Evolutionary conservation across 2,888 invertebrate genomes (phyloP).

Genomic region (Ennomos quercinarius): DNA sequence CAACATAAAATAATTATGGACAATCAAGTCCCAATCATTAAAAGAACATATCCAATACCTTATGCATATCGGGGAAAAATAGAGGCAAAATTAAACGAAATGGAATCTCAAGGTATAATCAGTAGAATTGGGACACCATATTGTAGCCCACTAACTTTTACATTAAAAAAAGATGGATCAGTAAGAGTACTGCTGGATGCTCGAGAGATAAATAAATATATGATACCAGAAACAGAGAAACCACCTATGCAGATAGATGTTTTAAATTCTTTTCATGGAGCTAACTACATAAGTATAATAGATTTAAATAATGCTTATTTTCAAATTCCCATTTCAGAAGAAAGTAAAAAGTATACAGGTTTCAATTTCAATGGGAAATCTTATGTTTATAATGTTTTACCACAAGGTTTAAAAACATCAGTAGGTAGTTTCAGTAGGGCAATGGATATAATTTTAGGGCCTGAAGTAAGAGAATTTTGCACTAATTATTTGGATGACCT

Average conservation of each 20-base stretch:
- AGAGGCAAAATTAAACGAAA: conserved; percentile 32
- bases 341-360: conserved; percentile 13
- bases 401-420: conserved; percentile 29
- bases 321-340: conserved; percentile 15
- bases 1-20: conserved; percentile 37
- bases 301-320: conserved; percentile 27
- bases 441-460: conserved; percentile 43
- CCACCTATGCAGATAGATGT: conserved; percentile 21
- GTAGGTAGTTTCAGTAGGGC: conserved; percentile 44
- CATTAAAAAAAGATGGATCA: conserved; percentile 21
- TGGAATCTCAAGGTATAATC: conserved; percentile 36
- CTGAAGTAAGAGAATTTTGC: conserved; percentile 39
- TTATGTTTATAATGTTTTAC: conserved; percentile 18
- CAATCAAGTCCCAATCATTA: conserved; percentile 28
- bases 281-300: conserved; percentile 9
- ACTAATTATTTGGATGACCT: conserved; percentile 45
- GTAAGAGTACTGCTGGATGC: conserved; percentile 27
- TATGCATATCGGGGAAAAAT: conserved; percentile 38
- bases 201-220: conserved; percentile 26
- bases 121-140: conserved; percentile 27
- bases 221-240: conserved; percentile 25
- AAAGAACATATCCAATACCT: conserved; percentile 37
- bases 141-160: conserved; percentile 38
- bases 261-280: conserved; percentile 19
- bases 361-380: conserved; percentile 22